Evolutionary conservation across 1,140 invertebrate species (phyloP).

Genomic region (Drosophila nigromelanica): DNA sequence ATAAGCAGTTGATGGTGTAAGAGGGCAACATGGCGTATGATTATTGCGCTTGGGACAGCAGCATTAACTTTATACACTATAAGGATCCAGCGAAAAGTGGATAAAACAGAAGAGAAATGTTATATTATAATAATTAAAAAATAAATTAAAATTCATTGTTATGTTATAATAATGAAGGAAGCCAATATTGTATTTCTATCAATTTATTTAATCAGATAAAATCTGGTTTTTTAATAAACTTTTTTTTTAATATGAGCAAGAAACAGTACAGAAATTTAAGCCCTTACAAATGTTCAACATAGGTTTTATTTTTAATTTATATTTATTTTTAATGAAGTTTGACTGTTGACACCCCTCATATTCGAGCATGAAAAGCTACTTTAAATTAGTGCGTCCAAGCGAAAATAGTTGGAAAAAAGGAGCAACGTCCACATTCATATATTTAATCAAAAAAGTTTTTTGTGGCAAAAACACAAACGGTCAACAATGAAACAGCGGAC

Average conservation of each 20-base stretch:
- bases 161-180: too few species aligned
- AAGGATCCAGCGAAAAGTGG: not conserved
- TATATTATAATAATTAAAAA: too few species aligned
- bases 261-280: not conserved
- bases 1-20: conserved; percentile 61
- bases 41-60: conserved; percentile 62
- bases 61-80: conserved; percentile 27
- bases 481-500: conserved; percentile 30
- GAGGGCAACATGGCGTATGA: conserved; percentile 71
- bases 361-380: conserved; percentile 48
- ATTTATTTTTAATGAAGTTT: conserved; percentile 23
- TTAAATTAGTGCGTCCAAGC: conserved; percentile 46
- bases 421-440: conserved; percentile 19
- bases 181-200: too few species aligned
- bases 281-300: not conserved
- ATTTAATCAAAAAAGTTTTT: conserved; percentile 67
- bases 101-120: too few species aligned
- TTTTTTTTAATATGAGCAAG: too few species aligned
- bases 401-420: conserved; percentile 17
- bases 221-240: too few species aligned
- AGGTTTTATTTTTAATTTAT: conserved; percentile 6
- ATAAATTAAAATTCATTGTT: too few species aligned
- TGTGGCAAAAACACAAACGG: conserved; percentile 14
- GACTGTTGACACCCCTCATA: conserved; percentile 12
- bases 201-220: too few species aligned